phyloP scores from a whole-genome alignment of 2,113 vertebrate genomes.

The Oplegnathus fasciatus region DNA sequence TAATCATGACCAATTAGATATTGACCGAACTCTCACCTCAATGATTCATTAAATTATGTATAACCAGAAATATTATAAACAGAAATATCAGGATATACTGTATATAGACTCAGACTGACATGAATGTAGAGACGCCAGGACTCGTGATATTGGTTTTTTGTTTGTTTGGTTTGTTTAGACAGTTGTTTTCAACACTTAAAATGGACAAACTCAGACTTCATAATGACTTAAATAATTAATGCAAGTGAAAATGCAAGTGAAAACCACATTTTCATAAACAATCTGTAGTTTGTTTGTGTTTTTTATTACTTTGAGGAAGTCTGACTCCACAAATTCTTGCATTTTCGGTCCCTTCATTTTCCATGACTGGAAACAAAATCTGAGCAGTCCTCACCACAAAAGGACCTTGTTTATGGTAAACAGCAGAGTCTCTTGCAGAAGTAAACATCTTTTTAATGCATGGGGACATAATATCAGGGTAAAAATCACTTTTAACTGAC shows the following conservation, averaged over 20 bases:
- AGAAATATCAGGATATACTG: neutral
- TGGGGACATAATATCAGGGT: neutral
- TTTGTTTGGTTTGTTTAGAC: neutral
- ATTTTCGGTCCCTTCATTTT: neutral
- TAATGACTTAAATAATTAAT: too few species aligned
- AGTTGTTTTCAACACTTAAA: neutral
- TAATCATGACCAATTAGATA: conserved; percentile 13
- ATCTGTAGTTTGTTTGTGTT: neutral
- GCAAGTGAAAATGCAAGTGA: neutral
- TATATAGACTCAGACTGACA: neutral
- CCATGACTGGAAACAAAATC: neutral
- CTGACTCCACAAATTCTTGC: neutral
- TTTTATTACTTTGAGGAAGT: neutral
- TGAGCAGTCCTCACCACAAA: neutral
- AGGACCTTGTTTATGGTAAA: neutral
- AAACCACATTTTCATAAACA: neutral
- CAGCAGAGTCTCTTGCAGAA: neutral
- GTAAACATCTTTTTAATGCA: neutral
- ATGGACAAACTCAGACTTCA: neutral
- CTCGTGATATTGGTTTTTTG: neutral
- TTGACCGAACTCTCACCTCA: neutral
- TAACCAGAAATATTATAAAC: neutral
- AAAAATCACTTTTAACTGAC: neutral
- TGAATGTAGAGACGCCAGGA: neutral
- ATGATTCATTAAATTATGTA: neutral